Evolutionary conservation across 2,888 invertebrate genomes (phyloP), one percentile per base, ranked within the genome.

Genomic region (Dynastes grantii): DNA sequence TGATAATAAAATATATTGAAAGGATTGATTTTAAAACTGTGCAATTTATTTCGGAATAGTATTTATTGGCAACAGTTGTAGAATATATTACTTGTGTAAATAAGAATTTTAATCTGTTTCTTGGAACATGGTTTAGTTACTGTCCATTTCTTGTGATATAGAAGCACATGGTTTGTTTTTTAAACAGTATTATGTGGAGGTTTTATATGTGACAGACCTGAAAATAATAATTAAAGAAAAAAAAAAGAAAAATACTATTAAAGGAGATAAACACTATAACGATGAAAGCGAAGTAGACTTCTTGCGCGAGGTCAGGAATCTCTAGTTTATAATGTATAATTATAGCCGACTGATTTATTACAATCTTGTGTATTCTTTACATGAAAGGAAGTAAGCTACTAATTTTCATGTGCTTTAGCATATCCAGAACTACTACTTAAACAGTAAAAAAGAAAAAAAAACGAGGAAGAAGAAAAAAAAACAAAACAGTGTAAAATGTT

Each of bases 401-500:
- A 81, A 82, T 81, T 82, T 83, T 83, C 82, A 83, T 83, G 83
- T 83, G 82, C 81, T 83, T 83, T 83, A 81, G 82, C 81, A 81
- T 81, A 82, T 82, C 81, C 78, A 81, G 80, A 81, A 81, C 82
- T 83, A 83, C 83, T 83, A 83, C 83, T 83, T 83, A 83, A 58
- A 81, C 77, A 75, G 61, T 79, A 73, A 79, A 79, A 73, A 51
- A 77, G 16, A 45, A 77, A 22, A 58, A 67, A 77, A 80, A 11
- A 45, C 2, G 45, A 45, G 11, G 45, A 45, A 67, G 61, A 77
- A 73, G 77, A 79, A 73, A 49, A 77, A 16, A 58, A 76, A 55
- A 55, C 53, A 77, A 81, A 82, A 80, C 83, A 84, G 83, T 84
- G 84, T 84, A 83, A 83, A 83, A 83, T 83, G 82, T 83, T 84